A percentile compares a stretch with the other conserved stretches of the same genome.
Conservation (phyloP, 1,140 invertebrate genomes). For the Scaptodrosophila lebanonensis region DNA sequence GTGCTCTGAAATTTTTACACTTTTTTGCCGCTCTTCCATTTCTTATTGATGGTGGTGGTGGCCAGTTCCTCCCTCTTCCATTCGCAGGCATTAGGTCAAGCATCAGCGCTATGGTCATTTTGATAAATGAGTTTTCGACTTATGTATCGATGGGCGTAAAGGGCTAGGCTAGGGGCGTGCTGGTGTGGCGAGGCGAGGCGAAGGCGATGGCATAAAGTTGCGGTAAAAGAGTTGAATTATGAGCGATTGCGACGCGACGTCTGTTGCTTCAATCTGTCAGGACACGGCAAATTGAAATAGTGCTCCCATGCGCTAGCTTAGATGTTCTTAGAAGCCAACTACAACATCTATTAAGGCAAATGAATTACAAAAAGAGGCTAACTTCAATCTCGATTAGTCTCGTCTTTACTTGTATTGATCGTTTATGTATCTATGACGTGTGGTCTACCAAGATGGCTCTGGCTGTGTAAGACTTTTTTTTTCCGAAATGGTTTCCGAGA, state of each 20-base stretch:
- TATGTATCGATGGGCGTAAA: slow-evolving; percentile 13
- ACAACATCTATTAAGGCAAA: too few species aligned
- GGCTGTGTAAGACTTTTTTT: too few species aligned
- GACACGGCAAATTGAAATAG: slow-evolving; percentile 37
- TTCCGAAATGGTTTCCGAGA: too few species aligned
- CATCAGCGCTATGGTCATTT: slow-evolving; percentile 43
- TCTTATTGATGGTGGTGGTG: too few species aligned
- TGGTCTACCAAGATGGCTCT: too few species aligned
- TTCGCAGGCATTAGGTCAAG: slow-evolving; percentile 2
- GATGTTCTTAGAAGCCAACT: too few species aligned
- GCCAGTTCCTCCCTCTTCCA: too few species aligned
- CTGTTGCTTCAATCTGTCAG: slow-evolving; percentile 38
- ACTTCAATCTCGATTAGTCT: too few species aligned
- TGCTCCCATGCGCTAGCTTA: too few species aligned
- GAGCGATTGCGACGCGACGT: slow-evolving; percentile 36
- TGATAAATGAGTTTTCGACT: slow-evolving; percentile 70
- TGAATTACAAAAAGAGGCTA: too few species aligned
- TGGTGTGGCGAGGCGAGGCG: slow-evolving; percentile 4
- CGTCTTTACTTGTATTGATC: too few species aligned
- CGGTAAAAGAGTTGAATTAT: slow-evolving; percentile 33
- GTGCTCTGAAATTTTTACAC: slow-evolving; percentile 57
- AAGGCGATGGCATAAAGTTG: slow-evolving; percentile 14
- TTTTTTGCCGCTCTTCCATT: slow-evolving; percentile 1
- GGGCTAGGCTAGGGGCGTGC: not conserved
- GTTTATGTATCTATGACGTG: too few species aligned